Evolutionary conservation across 2,888 invertebrate species (phyloP).

Genomic region (Caenorhabditis japonica): DNA sequence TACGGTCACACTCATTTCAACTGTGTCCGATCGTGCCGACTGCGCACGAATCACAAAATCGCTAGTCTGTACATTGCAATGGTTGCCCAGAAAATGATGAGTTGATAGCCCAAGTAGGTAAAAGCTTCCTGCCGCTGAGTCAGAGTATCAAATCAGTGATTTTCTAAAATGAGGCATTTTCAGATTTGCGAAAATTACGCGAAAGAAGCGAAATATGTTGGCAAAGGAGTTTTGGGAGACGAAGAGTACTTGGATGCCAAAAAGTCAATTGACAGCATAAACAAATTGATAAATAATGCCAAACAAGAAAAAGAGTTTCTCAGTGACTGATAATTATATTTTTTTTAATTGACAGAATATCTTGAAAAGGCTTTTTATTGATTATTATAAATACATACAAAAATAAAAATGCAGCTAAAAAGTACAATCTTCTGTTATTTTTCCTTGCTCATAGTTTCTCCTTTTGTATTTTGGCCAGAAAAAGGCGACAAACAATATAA

Average conservation of each 20-base stretch:
- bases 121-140: too few species aligned
- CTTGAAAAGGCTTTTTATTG: too few species aligned
- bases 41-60: neutral
- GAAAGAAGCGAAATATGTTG: conserved; percentile 66
- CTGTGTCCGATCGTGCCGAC: too few species aligned
- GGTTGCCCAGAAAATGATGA: too few species aligned
- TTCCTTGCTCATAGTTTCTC: conserved; percentile 63
- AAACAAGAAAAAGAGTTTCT: conserved; percentile 58
- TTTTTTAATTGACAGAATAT: neutral
- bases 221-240: conserved; percentile 61
- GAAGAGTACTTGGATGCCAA: conserved; percentile 65
- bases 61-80: neutral
- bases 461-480: conserved; percentile 72
- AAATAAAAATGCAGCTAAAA: too few species aligned
- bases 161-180: neutral
- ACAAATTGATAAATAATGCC: conserved; percentile 60
- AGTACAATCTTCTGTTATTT: conserved; percentile 20
- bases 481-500: conserved; percentile 54
- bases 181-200: conserved; percentile 62
- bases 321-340: conserved; percentile 34
- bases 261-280: conserved; percentile 60
- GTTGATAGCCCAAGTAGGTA: too few species aligned
- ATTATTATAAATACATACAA: too few species aligned
- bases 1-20: too few species aligned
- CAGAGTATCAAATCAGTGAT: too few species aligned